Base-by-base conservation (phyloP, 1,140 invertebrate genomes). In the Drepana arcuata region DNA sequence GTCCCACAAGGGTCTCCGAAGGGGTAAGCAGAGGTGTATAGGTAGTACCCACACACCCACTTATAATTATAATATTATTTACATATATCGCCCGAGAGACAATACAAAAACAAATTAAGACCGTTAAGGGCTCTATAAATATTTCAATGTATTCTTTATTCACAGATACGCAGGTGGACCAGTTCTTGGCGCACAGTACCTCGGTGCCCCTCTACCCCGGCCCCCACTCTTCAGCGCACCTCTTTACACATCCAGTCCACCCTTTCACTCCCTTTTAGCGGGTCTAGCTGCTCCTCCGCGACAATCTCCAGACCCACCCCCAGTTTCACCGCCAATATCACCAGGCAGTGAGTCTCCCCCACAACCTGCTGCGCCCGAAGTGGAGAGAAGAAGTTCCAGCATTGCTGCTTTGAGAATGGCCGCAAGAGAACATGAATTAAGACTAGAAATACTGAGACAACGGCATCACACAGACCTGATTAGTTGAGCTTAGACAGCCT, bases 371-470 rank as follows among this genome's bases (percentile, higher is more conserved):
- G 24, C 74, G 66, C 35, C 87, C 81, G 30, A 92, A 89, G 59
- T 88, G 39, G 95, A 96, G 74, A 86, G 95, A 41, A 84, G 95
- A 42, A 93, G 91, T 52, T 95, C 92, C 13, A 96, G 94, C 53
- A 97, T 98, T 36, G 95, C 94, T 1, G 92, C 94, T 0, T 83
- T 99, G 2, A 82, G 96, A 34, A 85, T 96, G 16, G 95, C 96
- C 50, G 96, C 96, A 0, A 86, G 95, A 4, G 95, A 98, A 77
- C 95, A 98, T 72, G 94, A 96, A 67, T 79, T 96, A 4, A 89
- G 93, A 58, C 77, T 95, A 49, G 93, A 95, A 67, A 89, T 95
- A 87, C 56, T 94, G 23, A 83, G 93, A 28, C 93, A 95, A 62
- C 92, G 91, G 57, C 91, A 90, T 15, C 86, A 87, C 35, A 87